Percentiles rank a stretch among this genome's conserved stretches.
phyloP scores from a whole-genome alignment of 2,797 vertebrate species.

The Gorsachius magnificus region DNA sequence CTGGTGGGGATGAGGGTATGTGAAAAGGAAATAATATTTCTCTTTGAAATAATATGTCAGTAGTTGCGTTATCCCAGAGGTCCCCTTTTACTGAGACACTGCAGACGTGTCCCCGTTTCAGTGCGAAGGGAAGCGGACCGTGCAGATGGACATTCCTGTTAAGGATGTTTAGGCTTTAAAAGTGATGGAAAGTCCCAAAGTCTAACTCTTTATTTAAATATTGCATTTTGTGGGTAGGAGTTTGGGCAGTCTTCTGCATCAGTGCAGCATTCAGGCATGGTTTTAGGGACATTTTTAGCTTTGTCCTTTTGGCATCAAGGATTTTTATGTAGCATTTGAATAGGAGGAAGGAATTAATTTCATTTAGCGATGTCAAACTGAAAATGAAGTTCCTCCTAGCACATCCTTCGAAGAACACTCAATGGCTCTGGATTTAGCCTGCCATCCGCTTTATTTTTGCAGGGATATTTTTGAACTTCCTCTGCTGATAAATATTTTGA shows the following conservation, averaged over 20 bases:
- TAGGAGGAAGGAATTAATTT: constrained; percentile 64
- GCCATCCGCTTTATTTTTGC: constrained; percentile 29
- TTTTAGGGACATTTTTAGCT: constrained; percentile 11
- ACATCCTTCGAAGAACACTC: constrained; percentile 49
- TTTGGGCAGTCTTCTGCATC: not conserved
- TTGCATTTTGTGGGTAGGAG: not conserved
- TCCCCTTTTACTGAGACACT: not conserved
- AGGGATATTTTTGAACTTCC: constrained; percentile 61
- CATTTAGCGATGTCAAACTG: constrained; percentile 29
- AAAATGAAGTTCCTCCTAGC: constrained; percentile 38
- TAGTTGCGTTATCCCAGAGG: not conserved
- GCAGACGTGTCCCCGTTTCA: not conserved
- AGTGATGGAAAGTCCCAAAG: not conserved
- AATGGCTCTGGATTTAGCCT: constrained; percentile 6
- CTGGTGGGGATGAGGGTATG: not conserved
- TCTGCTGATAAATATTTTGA: constrained; percentile 60
- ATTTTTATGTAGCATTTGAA: constrained; percentile 20
- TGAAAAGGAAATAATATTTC: constrained; percentile 1
- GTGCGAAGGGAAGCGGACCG: not conserved
- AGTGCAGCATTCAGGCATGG: not conserved
- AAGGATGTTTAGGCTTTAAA: not conserved
- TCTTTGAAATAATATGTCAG: not conserved
- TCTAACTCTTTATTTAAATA: not conserved
- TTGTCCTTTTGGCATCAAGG: constrained; percentile 5
- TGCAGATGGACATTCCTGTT: not conserved